phyloP scores from a whole-genome alignment of 2,113 vertebrate genomes.

The Oenanthe oenanthe region DNA sequence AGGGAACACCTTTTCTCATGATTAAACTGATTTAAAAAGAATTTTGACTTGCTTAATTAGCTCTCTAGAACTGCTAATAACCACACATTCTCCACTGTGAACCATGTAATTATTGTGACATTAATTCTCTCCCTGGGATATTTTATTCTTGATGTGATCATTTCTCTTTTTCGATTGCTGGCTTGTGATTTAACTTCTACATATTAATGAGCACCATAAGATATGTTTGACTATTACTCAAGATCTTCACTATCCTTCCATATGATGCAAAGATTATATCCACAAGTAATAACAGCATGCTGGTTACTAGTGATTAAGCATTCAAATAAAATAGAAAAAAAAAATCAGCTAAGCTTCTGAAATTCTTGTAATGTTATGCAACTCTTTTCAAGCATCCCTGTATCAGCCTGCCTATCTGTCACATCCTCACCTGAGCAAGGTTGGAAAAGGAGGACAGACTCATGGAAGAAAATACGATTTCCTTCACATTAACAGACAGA shows the following conservation, averaged over 20 bases:
- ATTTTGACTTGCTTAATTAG: constrained; percentile 78
- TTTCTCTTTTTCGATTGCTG: constrained; percentile 61
- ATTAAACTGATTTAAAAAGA: constrained; percentile 70
- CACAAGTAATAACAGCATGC: background rate
- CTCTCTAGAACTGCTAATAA: constrained; percentile 73
- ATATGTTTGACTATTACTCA: background rate
- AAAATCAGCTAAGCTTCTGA: background rate
- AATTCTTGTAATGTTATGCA: background rate
- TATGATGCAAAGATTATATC: background rate
- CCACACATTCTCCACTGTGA: constrained; percentile 66
- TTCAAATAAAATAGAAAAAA: background rate
- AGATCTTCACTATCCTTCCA: background rate
- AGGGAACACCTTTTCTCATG: constrained; percentile 49
- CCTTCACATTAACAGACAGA: background rate
- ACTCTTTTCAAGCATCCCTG: background rate
- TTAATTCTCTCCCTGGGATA: constrained; percentile 72
- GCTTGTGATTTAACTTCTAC: constrained; percentile 53
- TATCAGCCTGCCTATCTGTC: background rate
- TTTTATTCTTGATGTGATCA: constrained; percentile 70
- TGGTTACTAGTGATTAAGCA: background rate
- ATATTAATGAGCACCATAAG: constrained; percentile 46
- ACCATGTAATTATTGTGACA: constrained; percentile 78
- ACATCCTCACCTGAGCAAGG: background rate
- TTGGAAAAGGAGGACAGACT: background rate
- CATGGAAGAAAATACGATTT: background rate